A percentile compares a stretch with the other conserved stretches of the same genome.
Conservation (phyloP, 2,888 invertebrate genomes). For the Gasteruption jaculator region DNA sequence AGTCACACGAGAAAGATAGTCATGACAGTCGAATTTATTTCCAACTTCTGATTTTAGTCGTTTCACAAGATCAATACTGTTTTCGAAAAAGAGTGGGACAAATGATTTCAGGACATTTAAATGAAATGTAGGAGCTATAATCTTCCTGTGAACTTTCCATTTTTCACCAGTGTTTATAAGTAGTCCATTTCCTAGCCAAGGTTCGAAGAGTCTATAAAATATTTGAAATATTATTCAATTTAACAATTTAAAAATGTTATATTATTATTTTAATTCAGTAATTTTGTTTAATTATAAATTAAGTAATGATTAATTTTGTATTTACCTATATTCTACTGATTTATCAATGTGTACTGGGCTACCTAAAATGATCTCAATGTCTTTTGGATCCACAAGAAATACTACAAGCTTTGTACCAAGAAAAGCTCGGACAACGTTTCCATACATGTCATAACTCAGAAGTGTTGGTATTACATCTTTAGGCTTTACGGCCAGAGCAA, state of each 20-base stretch:
- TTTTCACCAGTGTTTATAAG: slow-evolving; percentile 51
- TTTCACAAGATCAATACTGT: slow-evolving; percentile 49
- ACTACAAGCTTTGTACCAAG: slow-evolving; percentile 42
- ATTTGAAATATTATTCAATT: slow-evolving; percentile 1
- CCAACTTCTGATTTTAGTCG: slow-evolving; percentile 48
- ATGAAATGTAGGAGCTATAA: slow-evolving; percentile 57
- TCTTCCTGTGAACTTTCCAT: slow-evolving; percentile 54
- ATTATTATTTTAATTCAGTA: background rate
- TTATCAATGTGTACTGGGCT: slow-evolving; percentile 46
- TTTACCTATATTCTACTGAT: slow-evolving; percentile 43
- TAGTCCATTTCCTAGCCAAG: slow-evolving; percentile 50
- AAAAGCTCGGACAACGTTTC: slow-evolving; percentile 37
- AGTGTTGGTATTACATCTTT: slow-evolving; percentile 28
- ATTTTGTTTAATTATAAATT: background rate
- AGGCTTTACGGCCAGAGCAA: slow-evolving; percentile 33
- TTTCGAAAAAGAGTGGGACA: slow-evolving; percentile 54
- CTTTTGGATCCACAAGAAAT: slow-evolving; percentile 41
- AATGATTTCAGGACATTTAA: slow-evolving; percentile 55
- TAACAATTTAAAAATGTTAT: background rate
- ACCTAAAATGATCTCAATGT: slow-evolving; percentile 45
- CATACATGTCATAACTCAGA: slow-evolving; percentile 32
- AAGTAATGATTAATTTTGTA: slow-evolving; percentile 4
- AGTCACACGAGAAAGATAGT: slow-evolving; percentile 53
- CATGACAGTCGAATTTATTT: slow-evolving; percentile 54
- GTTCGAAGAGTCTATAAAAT: slow-evolving; percentile 41